Evolutionary conservation across 2,113 vertebrate genomes (phyloP).

Genomic region (Anoura caudifer): DNA sequence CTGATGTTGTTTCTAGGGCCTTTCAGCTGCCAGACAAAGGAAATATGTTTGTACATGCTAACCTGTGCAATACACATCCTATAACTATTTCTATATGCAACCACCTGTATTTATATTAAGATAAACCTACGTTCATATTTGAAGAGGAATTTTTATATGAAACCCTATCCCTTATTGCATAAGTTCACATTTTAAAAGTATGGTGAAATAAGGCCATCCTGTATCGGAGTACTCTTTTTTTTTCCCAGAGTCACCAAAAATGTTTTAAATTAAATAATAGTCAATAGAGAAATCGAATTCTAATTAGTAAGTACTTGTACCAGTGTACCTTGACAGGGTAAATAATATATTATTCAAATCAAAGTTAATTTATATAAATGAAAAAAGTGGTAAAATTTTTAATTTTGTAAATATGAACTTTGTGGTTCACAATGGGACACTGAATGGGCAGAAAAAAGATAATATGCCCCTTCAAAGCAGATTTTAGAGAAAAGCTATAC

Average conservation of each 20-base stretch:
- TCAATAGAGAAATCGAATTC: neutral
- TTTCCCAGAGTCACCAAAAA: neutral
- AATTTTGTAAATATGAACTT: neutral
- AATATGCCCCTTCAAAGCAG: neutral
- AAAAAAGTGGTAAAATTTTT: neutral
- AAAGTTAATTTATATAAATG: neutral
- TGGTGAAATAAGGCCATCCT: neutral
- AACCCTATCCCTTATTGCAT: neutral
- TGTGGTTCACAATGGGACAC: neutral
- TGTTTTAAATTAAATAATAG: neutral
- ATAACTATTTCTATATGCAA: neutral
- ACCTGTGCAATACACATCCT: rapidly evolving
- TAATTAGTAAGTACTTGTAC: neutral
- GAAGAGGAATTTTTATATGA: neutral
- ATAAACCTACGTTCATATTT: neutral
- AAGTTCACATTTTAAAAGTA: neutral
- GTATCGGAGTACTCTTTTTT: neutral
- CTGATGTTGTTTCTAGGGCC: neutral
- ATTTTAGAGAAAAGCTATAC: neutral
- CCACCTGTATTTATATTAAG: neutral
- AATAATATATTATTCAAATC: neutral
- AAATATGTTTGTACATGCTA: neutral
- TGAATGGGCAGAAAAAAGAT: neutral
- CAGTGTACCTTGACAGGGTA: neutral
- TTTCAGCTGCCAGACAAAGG: neutral